These are phyloP conservation scores for Vulpes vulpes DNA, from an alignment of 2,113 vertebrate genomes.

Conservation along the genomic window DNA sequence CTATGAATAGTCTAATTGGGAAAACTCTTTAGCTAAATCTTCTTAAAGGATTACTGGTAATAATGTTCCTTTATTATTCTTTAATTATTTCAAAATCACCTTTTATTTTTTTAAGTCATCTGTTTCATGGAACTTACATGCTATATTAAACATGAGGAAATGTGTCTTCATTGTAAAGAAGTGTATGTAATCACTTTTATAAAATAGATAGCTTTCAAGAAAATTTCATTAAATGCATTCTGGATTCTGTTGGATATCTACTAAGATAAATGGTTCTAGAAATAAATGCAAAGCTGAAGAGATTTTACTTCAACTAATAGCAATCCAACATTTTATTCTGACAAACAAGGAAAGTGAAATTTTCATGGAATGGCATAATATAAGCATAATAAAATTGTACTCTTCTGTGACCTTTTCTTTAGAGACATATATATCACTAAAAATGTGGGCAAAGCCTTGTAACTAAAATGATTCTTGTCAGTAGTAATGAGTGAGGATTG, in stretches of 20 bases:
- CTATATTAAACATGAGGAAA: background rate
- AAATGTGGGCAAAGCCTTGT: background rate
- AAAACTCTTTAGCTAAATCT: background rate
- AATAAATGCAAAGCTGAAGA: background rate
- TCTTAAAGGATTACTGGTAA: background rate
- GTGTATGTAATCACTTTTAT: background rate
- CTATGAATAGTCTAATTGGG: background rate
- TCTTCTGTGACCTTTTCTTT: background rate
- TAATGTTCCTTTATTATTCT: background rate
- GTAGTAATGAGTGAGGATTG: background rate
- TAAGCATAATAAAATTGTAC: background rate
- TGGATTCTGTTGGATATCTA: background rate
- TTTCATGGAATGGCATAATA: background rate
- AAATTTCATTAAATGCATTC: background rate
- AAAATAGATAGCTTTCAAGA: background rate
- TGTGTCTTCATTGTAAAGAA: background rate
- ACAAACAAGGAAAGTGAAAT: background rate
- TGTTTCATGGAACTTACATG: background rate
- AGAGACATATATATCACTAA: background rate
- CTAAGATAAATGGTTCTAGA: conserved; percentile 42
- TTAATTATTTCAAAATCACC: background rate
- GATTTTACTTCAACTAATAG: background rate
- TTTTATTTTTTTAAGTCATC: background rate
- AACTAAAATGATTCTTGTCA: background rate
- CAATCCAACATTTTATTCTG: background rate